Base-by-base conservation (phyloP, 2,113 vertebrate species). In the Sapajus apella region DNA sequence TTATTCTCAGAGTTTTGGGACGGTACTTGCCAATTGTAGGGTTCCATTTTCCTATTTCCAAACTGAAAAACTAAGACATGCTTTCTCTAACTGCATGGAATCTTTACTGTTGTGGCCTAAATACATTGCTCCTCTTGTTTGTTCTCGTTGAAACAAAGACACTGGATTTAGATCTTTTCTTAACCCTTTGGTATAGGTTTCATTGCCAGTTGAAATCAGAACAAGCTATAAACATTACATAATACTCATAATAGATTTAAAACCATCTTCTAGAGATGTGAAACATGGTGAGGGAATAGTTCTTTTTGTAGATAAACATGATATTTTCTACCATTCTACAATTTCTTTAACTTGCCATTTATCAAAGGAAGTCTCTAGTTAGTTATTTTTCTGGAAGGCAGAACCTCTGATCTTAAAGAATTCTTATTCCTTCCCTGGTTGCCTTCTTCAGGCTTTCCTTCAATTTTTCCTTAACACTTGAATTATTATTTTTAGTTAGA, bases 401-500 rank as follows among this genome's bases (percentile, higher is more conserved):
- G 52, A 90, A 61, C 35, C 32, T 95, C 25, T 64, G 47, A 79
- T 61, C 32, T 73, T 52, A 47, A 77, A 90, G 72, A 76, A 64
- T 10, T 73, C 40, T 64, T 81, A 32, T 70, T 77, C 40, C 27
- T 92, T 89, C 20, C 5, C 40, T 77, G 50, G 58, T 56, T 79
- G 50, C 73, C 12, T 79, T 92, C 68, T 23, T n/a, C 8, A 50
- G 35, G 11, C 13, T 94, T 94, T 85, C 64, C 8, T 70, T 94
- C 43, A 56, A 23, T 35, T 43, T n/a, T 25, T 35, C 45, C 56
- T 85, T 90, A 84, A 68, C 43, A 2, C 5, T 30, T 89, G 86
- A 88, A 73, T 88, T 77, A 55, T 94, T 95, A 72, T 72, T 93
- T 90, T 85, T 83, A 73, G n/a, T 95, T 85, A 76, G 70, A 58